Conservation (phyloP, 2,888 invertebrate genomes). For the Synergus itoensis region DNA sequence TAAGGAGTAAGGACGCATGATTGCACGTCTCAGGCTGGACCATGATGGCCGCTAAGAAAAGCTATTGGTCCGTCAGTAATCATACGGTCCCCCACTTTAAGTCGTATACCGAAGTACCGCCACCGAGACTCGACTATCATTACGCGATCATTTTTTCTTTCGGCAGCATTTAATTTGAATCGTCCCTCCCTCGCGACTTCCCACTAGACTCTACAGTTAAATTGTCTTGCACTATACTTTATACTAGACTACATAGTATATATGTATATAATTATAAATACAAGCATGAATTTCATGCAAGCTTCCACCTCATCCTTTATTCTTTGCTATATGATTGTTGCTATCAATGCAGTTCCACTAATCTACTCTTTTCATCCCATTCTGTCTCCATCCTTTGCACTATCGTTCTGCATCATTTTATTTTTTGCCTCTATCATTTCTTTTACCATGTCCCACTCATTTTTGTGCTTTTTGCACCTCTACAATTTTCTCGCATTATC, state of each 20-base stretch:
- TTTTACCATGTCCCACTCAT: constrained; percentile 26
- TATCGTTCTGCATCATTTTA: constrained; percentile 39
- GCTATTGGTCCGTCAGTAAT: constrained; percentile 77
- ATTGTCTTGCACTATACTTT: constrained; percentile 36
- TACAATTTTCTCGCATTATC: constrained; percentile 27
- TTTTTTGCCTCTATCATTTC: constrained; percentile 11
- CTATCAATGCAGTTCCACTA: neutral
- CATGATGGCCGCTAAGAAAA: constrained; percentile 77
- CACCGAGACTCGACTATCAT: constrained; percentile 68
- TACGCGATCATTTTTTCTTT: constrained; percentile 72
- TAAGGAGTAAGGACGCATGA: constrained; percentile 68
- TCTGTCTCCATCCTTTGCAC: neutral
- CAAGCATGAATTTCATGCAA: neutral
- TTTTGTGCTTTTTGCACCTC: constrained; percentile 27
- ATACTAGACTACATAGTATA: neutral
- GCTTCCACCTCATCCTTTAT: neutral
- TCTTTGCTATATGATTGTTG: neutral
- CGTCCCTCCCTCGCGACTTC: constrained; percentile 62
- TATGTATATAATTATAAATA: neutral
- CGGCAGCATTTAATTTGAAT: constrained; percentile 73
- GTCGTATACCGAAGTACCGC: constrained; percentile 60
- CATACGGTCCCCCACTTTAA: constrained; percentile 68
- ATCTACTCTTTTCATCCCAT: neutral
- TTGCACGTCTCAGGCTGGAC: constrained; percentile 77
- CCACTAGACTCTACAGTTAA: constrained; percentile 37